Percentiles rank a stretch among this genome's conserved stretches.
phyloP scores from a whole-genome alignment of 2,888 invertebrate genomes.

The Linnaemya tessellans region DNA sequence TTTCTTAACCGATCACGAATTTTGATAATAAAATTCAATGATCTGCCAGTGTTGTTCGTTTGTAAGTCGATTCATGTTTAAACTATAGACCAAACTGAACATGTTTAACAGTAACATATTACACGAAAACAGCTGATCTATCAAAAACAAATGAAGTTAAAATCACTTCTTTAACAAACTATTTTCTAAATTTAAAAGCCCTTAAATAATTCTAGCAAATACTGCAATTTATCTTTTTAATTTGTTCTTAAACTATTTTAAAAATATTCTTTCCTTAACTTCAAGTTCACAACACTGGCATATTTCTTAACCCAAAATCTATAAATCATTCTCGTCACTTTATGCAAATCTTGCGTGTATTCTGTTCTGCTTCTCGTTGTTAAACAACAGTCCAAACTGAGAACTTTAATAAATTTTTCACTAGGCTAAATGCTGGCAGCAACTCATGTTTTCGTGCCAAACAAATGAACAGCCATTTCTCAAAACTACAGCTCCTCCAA shows the following conservation, averaged over 20 bases:
- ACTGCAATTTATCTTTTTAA: background rate
- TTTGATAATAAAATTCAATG: no score
- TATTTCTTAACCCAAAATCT: background rate
- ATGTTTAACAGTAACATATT: no score
- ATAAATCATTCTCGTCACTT: conserved; percentile 31
- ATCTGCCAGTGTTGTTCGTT: no score
- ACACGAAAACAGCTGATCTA: no score
- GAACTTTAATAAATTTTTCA: conserved; percentile 24
- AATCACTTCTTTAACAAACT: no score
- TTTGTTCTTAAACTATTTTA: background rate
- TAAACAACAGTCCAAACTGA: background rate
- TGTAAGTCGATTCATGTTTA: no score
- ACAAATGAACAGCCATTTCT: conserved; percentile 37
- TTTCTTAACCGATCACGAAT: no score
- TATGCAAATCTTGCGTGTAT: background rate
- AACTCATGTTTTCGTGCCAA: conserved; percentile 45
- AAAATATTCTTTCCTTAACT: background rate
- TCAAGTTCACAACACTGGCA: background rate
- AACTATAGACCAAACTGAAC: no score
- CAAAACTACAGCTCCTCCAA: background rate
- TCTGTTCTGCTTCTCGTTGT: background rate
- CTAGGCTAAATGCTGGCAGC: conserved; percentile 29
- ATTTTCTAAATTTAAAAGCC: no score
- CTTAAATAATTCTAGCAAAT: no score
- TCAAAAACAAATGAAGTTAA: no score